Evolutionary conservation across 2,113 vertebrate species (phyloP).

Genomic region (Catagonus wagneri): DNA sequence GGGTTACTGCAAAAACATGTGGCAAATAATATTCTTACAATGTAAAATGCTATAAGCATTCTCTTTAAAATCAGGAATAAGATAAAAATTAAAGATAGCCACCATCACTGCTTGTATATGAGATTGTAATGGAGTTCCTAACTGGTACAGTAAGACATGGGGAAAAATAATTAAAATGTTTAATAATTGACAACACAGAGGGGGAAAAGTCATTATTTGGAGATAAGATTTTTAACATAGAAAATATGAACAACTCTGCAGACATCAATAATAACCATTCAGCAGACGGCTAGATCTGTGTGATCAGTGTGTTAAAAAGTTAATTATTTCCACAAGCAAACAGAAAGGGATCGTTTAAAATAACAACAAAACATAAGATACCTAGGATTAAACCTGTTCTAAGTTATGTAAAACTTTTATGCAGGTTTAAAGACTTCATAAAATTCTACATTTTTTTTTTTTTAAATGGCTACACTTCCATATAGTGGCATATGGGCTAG

Average conservation of each 20-base stretch:
- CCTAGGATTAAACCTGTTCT: background rate
- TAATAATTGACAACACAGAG: slow-evolving; percentile 12
- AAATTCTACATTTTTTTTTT: too few species aligned
- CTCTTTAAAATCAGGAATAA: background rate
- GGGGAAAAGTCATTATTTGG: background rate
- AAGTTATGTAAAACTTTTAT: background rate
- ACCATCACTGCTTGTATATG: background rate
- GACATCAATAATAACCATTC: background rate
- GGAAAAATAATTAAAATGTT: background rate
- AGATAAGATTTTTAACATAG: background rate
- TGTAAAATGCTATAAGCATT: background rate
- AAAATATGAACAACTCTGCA: background rate
- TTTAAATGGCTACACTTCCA: too few species aligned
- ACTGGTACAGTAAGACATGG: background rate
- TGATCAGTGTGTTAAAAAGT: background rate
- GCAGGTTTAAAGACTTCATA: background rate
- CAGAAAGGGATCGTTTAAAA: background rate
- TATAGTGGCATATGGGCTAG: too few species aligned
- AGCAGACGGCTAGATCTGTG: background rate
- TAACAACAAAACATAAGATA: background rate
- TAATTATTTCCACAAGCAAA: background rate
- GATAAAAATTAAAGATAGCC: background rate
- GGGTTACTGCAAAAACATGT: background rate
- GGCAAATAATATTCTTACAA: slow-evolving; percentile 38
- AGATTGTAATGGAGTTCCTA: slow-evolving; percentile 15